Evolutionary conservation across 2,113 vertebrate species (phyloP), one percentile per base, ranked within the genome.

Genomic region (Eubucco bourcierii): DNA sequence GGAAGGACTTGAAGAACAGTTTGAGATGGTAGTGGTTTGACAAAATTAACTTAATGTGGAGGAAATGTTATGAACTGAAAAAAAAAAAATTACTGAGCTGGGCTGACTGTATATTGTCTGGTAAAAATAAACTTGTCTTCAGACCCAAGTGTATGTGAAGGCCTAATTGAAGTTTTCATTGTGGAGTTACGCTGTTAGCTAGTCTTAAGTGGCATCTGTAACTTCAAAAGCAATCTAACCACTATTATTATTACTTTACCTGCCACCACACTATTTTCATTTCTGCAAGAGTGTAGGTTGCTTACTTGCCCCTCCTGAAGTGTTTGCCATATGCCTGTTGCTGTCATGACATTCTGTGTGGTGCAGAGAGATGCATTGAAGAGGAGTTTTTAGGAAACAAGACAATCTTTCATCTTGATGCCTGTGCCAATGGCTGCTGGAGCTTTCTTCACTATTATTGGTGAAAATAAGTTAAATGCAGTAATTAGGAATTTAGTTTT

Each of bases 101-200:
- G 17, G 5, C 21, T 75, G 18, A 2, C 6, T 34, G 0, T 33
- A 1, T 1, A 0, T 52, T 86, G 3, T 31, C 8, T 33, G 5
- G 5, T 28, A 39, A 50, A 71, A 67, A 41, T 25, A 46, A 59
- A 23, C 0, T 0, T 2, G 6, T 37, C 6, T 9, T 60, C 24
- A 60, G 11, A 55, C 8, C 29, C 4, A n/a, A 17, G 15, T 59
- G 21, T 21, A 0, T 39, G n/a, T 52, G 12, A 53, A 65, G 37
- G 24, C 41, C 41, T 39, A 4, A 9, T 12, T 5, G 15, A 24
- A 7, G 14, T 46, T 81, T 73, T 75, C 67, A 46, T 6, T 58
- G 27, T 46, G 27, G 28, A 58, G 31, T 29, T 47, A 18, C 3
- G 3, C 7, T 44, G 1, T 44, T 68, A 60, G 11, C 37, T 46